Base-by-base conservation (phyloP, 2,113 vertebrate species). In the Plestiodon gilberti region DNA sequence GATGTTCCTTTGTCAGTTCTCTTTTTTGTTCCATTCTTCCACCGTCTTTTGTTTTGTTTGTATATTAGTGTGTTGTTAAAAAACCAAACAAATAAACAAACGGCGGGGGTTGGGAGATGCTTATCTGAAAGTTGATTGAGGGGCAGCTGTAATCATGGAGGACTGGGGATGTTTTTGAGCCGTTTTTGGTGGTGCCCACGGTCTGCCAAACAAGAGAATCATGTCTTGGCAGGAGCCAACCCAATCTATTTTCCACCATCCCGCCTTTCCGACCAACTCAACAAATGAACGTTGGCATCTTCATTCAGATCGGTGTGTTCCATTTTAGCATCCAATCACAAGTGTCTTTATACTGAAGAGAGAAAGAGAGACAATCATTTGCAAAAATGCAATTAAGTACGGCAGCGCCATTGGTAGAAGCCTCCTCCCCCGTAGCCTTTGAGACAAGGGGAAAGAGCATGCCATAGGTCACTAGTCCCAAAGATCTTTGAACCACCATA, bases 301-400 rank as follows among this genome's bases (percentile, higher is more conserved):
- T 35, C 70, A 23, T 33, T 10, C 78, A 28, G 35, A 82, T 76
- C 88, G 67, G 69, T 59, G 30, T 48, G 75, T 57, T 88, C 82
- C 22, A 30, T 73, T 71, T 38, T 65, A 88, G 91, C 89, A 91
- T 89, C 88, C 78, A 91, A 90, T 86, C 86, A 91, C 82, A 92
- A 95, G 93, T 89, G 90, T 94, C 93, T 94, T 88, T 93, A 88
- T 40, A 86, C 89, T 93, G 90, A 89, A 28, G 61, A 92, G 91
- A 93, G 91, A 85, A 83, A 93, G 87, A 94, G 33, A 95, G 96
- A 97, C 96, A 97, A 96, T 96, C 95, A 96, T 81, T 64, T 86
- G 38, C 76, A 70, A 65, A 84, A 80, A 74, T 59, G 4, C 79
- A 64, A n/a, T 0, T 0, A 83, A 74, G n/a, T 90, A 74, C 88